Percentiles rank a stretch among this genome's conserved stretches.
These are phyloP conservation scores for Amphiduros pacificus DNA, from an alignment of 2,888 invertebrate species.

Conservation along the genomic window DNA sequence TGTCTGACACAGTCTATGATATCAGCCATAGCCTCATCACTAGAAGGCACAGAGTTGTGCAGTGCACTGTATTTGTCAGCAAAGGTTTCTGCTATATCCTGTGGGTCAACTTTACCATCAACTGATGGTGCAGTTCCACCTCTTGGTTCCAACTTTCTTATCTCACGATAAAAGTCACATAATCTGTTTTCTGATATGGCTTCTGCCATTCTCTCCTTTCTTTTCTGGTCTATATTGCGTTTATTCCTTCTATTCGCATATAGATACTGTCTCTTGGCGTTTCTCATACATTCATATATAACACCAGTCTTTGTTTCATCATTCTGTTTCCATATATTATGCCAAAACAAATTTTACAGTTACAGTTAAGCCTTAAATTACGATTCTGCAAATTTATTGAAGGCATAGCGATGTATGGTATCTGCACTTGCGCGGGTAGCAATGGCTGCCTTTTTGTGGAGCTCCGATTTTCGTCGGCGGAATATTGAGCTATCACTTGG, in stretches of 20 bases:
- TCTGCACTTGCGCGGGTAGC: too few species aligned
- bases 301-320: background rate
- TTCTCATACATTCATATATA: background rate
- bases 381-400: too few species aligned
- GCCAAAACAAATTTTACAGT: too few species aligned
- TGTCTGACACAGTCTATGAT: background rate
- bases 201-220: conserved; percentile 1
- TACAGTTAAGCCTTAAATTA: too few species aligned
- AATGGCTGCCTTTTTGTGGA: too few species aligned
- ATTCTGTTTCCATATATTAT: background rate
- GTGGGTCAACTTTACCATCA: background rate
- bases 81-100: background rate
- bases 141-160: background rate
- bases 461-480: too few species aligned
- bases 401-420: too few species aligned
- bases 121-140: background rate
- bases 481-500: too few species aligned
- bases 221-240: background rate
- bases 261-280: background rate
- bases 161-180: background rate
- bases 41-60: background rate
- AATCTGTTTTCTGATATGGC: background rate
- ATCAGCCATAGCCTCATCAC: background rate
- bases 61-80: background rate
- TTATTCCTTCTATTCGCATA: background rate